phyloP scores from a whole-genome alignment of 2,113 vertebrate species.

The Diadophis punctatus region DNA sequence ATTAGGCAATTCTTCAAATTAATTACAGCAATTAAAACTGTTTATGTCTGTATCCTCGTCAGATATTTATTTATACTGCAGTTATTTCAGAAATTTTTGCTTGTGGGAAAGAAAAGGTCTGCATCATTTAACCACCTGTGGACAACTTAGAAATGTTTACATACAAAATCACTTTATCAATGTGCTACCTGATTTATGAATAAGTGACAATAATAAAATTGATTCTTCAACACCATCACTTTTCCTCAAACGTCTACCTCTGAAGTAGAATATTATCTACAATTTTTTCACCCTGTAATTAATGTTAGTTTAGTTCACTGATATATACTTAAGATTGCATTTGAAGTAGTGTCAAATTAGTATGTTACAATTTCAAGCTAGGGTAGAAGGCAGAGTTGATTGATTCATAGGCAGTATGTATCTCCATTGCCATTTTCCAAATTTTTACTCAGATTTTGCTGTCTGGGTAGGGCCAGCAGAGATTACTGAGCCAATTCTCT shows the following conservation, averaged over 20 bases:
- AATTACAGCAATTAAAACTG: constrained; percentile 62
- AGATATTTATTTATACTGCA: constrained; percentile 63
- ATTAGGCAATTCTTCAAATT: constrained; percentile 64
- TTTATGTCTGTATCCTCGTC: constrained; percentile 52
- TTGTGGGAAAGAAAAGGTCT: constrained; percentile 43
- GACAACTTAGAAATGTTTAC: neutral
- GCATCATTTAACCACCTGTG: constrained; percentile 39
- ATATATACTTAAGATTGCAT: neutral
- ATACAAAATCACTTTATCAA: constrained; percentile 6
- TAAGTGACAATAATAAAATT: neutral
- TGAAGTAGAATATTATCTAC: neutral
- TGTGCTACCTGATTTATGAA: neutral
- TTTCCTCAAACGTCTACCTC: neutral
- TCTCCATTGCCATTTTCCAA: neutral
- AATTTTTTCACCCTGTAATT: neutral
- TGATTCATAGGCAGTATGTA: neutral
- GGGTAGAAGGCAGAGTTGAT: neutral
- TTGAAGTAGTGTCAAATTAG: neutral
- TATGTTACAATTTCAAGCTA: neutral
- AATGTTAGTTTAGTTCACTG: neutral
- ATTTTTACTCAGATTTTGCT: neutral
- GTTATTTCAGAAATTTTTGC: constrained; percentile 51
- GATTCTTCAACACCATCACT: neutral
- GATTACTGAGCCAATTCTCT: neutral
- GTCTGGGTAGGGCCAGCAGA: neutral